These are phyloP conservation scores for Isoperla grammatica DNA, from an alignment of 2,888 invertebrate species.

Conservation along the genomic window DNA sequence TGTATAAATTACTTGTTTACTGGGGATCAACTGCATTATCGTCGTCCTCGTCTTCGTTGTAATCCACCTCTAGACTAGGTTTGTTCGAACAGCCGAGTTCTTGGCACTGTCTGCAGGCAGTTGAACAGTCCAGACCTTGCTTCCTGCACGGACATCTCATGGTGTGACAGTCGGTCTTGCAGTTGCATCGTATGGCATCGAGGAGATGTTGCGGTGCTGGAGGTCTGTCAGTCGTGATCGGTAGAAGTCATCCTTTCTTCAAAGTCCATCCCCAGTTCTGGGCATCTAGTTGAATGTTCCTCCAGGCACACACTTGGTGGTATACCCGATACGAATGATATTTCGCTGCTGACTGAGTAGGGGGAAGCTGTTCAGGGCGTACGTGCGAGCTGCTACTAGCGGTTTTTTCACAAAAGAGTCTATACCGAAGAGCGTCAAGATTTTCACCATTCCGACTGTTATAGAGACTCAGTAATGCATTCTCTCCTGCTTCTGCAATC, in stretches of 20 bases:
- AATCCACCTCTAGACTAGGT: not conserved
- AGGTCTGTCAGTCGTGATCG: not conserved
- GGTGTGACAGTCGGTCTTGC: not conserved
- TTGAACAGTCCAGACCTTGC: slow-evolving; percentile 1
- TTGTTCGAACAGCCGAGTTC: slow-evolving; percentile 1
- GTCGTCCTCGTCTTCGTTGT: slow-evolving; percentile 2
- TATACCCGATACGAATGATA: slow-evolving; percentile 7
- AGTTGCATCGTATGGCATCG: not conserved
- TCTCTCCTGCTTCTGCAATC: too few relatives aligned
- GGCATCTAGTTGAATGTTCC: not conserved
- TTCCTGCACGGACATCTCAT: slow-evolving; percentile 1
- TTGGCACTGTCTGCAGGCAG: slow-evolving; percentile 2
- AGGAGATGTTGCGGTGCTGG: slow-evolving; percentile 3
- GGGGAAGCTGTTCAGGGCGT: slow-evolving; percentile 6
- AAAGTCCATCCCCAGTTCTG: slow-evolving; percentile 1
- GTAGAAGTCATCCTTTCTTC: not conserved
- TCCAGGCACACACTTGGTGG: slow-evolving; percentile 7
- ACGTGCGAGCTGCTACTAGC: not conserved
- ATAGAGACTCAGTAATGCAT: too few relatives aligned
- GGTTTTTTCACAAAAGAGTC: slow-evolving; percentile 8
- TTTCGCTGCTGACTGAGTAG: slow-evolving; percentile 1
- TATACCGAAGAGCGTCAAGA: slow-evolving; percentile 1
- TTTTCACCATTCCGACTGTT: too few relatives aligned
- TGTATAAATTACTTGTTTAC: too few relatives aligned
- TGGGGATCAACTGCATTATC: too few relatives aligned